Base-by-base conservation (phyloP, 2,797 vertebrate species). In the Sebastes paucispinis region DNA sequence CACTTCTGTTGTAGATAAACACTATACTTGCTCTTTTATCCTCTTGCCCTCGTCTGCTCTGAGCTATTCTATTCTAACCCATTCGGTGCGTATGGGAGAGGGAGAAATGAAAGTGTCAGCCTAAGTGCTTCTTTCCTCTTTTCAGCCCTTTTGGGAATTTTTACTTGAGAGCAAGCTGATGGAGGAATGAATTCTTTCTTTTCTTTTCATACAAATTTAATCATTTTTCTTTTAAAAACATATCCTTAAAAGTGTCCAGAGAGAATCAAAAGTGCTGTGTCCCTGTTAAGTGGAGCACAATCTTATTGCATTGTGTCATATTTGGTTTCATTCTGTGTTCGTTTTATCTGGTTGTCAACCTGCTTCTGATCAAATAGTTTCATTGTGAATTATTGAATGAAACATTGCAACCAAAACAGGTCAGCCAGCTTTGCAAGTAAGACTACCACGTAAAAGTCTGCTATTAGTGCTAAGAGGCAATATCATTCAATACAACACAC, bases 151-250 rank as follows among this genome's bases (percentile, higher is more conserved):
- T 47, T 20, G 55, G 73, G 70, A 67, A 50, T 32, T 83, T 55
- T 9, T 4, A 77, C n/a, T 54, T 54, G 25, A 69, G 27, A 58
- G 24, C n/a, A 39, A 43, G 3, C 58, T 12, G 18, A 65, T 50
- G 25, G n/a, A 73, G 5, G 50, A 78, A 57, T 43, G 29, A 11
- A 72, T 55, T 75, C 64, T 62, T 50, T 34, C 22, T 66, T 69
- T 77, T 72, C 55, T 70, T 70, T 77, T 68, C 55, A 77, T 39
- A 27, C 36, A 72, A 63, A 60, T 66, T 20, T 36, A 4, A 74
- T 75, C 0, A 10, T 66, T 68, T 52, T 73, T 20, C 64, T 69
- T 69, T 73, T 58, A 34, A 69, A 60, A 75, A 64, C 57, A 39
- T n/a, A 34, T 71, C 29, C 34, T 64, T 63, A 13, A 64, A 71